Evolutionary conservation across 2,888 invertebrate genomes (phyloP).

Genomic region (Cybosia mesomella): DNA sequence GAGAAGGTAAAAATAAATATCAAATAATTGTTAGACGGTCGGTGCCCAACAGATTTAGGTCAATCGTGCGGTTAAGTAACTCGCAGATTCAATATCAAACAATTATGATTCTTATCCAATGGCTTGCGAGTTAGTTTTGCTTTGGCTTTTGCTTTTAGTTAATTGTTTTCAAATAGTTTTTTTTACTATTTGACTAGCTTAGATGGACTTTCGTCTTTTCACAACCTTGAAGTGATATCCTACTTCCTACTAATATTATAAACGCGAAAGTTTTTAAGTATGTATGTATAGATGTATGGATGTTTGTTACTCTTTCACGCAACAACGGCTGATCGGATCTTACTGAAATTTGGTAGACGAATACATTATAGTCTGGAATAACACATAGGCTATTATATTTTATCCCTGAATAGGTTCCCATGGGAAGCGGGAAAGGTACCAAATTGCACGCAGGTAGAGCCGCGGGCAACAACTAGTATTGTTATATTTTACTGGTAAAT

Average conservation of each 20-base stretch:
- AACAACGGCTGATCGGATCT: too few relatives aligned
- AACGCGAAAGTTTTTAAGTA: too few relatives aligned
- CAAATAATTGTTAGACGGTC: not conserved
- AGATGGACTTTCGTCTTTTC: not conserved
- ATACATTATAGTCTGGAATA: too few relatives aligned
- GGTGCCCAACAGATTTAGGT: conserved; percentile 1
- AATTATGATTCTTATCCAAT: not conserved
- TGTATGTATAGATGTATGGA: too few relatives aligned
- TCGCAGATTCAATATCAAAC: not conserved
- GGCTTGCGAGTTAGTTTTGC: not conserved
- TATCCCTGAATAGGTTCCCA: too few relatives aligned
- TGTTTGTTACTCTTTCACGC: too few relatives aligned
- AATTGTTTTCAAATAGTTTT: not conserved
- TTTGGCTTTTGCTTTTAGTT: not conserved
- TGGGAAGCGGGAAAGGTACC: too few relatives aligned
- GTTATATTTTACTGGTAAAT: not conserved
- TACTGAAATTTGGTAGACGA: too few relatives aligned
- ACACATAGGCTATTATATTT: too few relatives aligned
- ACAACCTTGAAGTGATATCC: not conserved
- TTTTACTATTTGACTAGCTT: not conserved
- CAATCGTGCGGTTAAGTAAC: not conserved
- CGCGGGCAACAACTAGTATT: too few relatives aligned
- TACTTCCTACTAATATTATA: too few relatives aligned
- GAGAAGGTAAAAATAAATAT: not conserved
- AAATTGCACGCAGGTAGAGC: too few relatives aligned